Base-by-base conservation (phyloP, 2,888 invertebrate species). In the Cataglyphis rosenhaueri region DNA sequence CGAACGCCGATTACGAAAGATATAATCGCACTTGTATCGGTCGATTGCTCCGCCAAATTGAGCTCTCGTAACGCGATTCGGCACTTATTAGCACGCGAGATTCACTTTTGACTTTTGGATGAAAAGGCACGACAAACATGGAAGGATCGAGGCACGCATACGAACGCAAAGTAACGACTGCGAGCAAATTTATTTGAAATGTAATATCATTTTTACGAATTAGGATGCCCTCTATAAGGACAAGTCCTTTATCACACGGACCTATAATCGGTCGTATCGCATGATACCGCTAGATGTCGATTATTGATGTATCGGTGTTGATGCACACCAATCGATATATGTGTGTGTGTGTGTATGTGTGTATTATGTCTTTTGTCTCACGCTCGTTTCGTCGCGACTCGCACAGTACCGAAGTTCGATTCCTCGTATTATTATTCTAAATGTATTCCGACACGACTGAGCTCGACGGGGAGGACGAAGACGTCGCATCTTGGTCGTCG, bases 361-460 rank as follows among this genome's bases (percentile, higher is more conserved):
- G 25, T 62, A 21, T 75, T 62, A 48, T 48, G 75, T 29, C 32
- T 75, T 75, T 65, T 6, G 4, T 12, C 15, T 35, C 35, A 6
- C 6, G 48, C 18, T 64, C 18, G 44, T 25, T 75, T 55, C 3
- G 3, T 21, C 18, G 65, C 41, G 25, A 44, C 0, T 35, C 12
- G 41, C 18, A 32, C n/a, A 21, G n/a, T 9, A 21, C n/a, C 21
- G 21, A n/a, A 5, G 1, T 18, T 62, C 32, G 41, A 41, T 41
- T 44, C 15, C 3, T 44, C 44, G 8, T 18, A 6, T 52, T n/a
- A n/a, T 52, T 52, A 8, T 52, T 52, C n/a, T 3, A 3, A 5
- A 64, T 64, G 48, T 32, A 35, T 59, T 59, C 59, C 15, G 12
- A 25, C 41, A 4, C 4, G 12, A 29, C 29, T 41, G 55, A 57